Evolutionary conservation across 2,113 vertebrate genomes (phyloP).

Genomic region (Pangasianodon hypophthalmus): DNA sequence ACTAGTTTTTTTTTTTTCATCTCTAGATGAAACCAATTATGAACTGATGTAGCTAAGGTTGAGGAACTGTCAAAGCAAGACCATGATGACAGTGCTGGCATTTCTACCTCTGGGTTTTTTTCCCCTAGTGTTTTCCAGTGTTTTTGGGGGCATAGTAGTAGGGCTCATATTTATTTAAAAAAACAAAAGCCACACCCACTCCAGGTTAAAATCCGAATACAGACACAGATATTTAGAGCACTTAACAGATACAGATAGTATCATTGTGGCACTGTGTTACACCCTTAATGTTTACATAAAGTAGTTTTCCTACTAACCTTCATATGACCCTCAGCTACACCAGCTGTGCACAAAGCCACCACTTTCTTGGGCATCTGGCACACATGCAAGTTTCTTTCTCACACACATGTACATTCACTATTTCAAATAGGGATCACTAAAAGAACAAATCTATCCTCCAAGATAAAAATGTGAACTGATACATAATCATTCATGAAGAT

Average conservation of each 20-base stretch:
- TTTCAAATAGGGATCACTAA: neutral
- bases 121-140: neutral
- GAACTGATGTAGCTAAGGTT: neutral
- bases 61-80: neutral
- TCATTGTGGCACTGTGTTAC: neutral
- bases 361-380: slow-evolving; percentile 46
- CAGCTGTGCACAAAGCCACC: slow-evolving; percentile 21
- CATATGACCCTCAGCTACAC: slow-evolving; percentile 47
- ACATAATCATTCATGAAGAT: neutral
- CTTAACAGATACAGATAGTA: neutral
- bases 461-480: neutral
- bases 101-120: neutral
- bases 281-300: neutral
- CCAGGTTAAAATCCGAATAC: neutral
- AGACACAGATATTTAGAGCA: neutral
- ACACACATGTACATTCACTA: neutral
- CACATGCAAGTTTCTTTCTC: slow-evolving; percentile 23
- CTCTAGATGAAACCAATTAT: neutral
- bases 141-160: neutral
- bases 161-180: neutral
- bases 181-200: neutral
- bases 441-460: neutral
- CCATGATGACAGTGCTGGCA: neutral
- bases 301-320: slow-evolving; percentile 20
- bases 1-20: neutral